Base-by-base conservation (phyloP, 2,113 vertebrate species). In the Oncorhynchus clarkii region DNA sequence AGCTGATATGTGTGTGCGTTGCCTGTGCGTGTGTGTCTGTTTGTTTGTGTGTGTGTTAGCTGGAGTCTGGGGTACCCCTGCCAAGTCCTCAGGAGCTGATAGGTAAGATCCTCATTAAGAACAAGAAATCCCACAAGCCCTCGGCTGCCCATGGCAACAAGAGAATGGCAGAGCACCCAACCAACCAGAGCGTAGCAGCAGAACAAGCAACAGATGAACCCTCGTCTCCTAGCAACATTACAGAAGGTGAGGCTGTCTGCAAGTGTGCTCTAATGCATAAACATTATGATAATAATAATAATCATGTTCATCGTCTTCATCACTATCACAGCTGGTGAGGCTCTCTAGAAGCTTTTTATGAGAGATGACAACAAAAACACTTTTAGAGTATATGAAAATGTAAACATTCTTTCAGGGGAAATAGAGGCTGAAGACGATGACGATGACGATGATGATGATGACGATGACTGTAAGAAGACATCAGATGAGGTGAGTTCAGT, bases 101-200 rank as follows among this genome's bases (percentile, higher is more conserved):
- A 94, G 97, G 98, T 64, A 99, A 99, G 92, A 99, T 99, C 51
- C 93, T 99, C 76, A 95, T 99, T 85, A 99, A 99, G 90, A 99
- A 99, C 90, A 99, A 99, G 88, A 99, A 99, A 88, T 98, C 98
- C 57, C 96, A 97, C 78, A 99, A 99, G 85, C 96, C 96, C 0
- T 89, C 94, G 2, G 94, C 95, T 5, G 95, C 93, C 66, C 94
- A 94, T 3, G 94, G 94, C 20, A 96, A 95, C 87, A 99, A 98
- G 92, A 95, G 97, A 81, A 93, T 96, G 49, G 92, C 92, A 0
- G 98, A 99, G 83, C 97, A 98, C 78, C 93, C 95, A 14, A 96
- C 96, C 84, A 99, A 96, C 91, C 95, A 96, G 0, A 97, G 91
- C 93, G 91, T 92, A 96, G 94, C 0, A 95, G 96, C 72, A 90